These are phyloP conservation scores for Drosophila percnosoma DNA, from an alignment of 2,888 invertebrate species.

Conservation along the genomic window DNA sequence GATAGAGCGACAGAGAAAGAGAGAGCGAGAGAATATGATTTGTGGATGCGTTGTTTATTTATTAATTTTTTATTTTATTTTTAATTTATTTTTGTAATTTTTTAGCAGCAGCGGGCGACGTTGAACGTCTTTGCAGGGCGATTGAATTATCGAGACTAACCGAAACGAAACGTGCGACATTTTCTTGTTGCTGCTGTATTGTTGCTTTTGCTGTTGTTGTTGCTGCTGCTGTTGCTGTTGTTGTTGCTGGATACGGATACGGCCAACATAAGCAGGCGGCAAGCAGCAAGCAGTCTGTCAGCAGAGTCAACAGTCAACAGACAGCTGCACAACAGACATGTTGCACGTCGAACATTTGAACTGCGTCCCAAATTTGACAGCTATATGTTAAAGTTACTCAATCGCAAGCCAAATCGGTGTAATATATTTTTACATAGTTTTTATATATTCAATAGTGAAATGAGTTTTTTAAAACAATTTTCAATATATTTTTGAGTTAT, in stretches of 20 bases:
- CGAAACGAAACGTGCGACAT: slow-evolving; percentile 79
- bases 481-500: not conserved
- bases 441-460: not conserved
- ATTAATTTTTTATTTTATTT: slow-evolving; percentile 11
- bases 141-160: slow-evolving; percentile 82
- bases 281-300: slow-evolving; percentile 18
- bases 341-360: slow-evolving; percentile 45
- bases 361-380: slow-evolving; percentile 12
- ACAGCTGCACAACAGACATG: slow-evolving; percentile 57
- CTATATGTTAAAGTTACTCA: slow-evolving; percentile 2
- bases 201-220: slow-evolving; percentile 40
- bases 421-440: not conserved
- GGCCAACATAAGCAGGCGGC: slow-evolving; percentile 51
- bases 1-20: not conserved
- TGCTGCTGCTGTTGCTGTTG: slow-evolving; percentile 31
- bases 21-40: slow-evolving; percentile 1
- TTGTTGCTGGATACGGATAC: slow-evolving; percentile 62
- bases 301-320: slow-evolving; percentile 20
- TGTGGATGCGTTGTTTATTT: not conserved
- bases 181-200: slow-evolving; percentile 68
- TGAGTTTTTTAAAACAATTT: not conserved
- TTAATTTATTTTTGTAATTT: not conserved
- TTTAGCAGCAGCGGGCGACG: slow-evolving; percentile 45
- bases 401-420: slow-evolving; percentile 10
- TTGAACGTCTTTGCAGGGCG: slow-evolving; percentile 81